phyloP scores from a whole-genome alignment of 2,888 invertebrate species.

The Actias luna region DNA sequence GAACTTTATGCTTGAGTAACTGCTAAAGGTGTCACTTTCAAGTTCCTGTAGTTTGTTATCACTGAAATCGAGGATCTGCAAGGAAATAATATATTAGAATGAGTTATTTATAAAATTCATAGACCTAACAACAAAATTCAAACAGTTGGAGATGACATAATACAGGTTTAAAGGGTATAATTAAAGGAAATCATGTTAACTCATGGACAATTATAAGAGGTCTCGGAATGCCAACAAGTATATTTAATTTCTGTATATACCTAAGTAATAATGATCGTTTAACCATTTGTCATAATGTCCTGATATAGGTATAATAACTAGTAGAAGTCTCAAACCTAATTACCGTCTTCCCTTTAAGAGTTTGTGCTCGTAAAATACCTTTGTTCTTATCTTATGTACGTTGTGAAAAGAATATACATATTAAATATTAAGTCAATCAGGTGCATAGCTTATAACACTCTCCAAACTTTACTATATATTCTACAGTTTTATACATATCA shows the following conservation, averaged over 20 bases:
- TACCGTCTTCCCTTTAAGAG: too few relatives aligned
- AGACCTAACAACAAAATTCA: not conserved
- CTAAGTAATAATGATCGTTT: not conserved
- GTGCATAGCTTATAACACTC: too few relatives aligned
- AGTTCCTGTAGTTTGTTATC: constrained; percentile 80
- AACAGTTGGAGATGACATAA: too few relatives aligned
- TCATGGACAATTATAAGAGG: not conserved
- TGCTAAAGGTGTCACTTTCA: constrained; percentile 69
- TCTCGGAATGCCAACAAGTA: not conserved
- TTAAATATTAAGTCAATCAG: too few relatives aligned
- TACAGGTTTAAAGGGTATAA: too few relatives aligned
- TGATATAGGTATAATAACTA: not conserved
- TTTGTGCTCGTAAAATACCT: too few relatives aligned
- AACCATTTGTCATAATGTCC: not conserved
- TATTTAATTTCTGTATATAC: not conserved
- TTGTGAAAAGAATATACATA: too few relatives aligned
- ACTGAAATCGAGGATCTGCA: constrained; percentile 82
- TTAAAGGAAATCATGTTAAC: too few relatives aligned
- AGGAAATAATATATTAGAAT: constrained; percentile 24
- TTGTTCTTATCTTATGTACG: too few relatives aligned
- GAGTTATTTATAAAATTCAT: not conserved
- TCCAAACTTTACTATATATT: too few relatives aligned
- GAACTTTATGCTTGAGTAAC: constrained; percentile 76
- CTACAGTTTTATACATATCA: too few relatives aligned
- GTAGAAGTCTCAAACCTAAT: too few relatives aligned